Base-by-base conservation (phyloP, 2,113 vertebrate genomes). In the Eublepharis macularius region DNA sequence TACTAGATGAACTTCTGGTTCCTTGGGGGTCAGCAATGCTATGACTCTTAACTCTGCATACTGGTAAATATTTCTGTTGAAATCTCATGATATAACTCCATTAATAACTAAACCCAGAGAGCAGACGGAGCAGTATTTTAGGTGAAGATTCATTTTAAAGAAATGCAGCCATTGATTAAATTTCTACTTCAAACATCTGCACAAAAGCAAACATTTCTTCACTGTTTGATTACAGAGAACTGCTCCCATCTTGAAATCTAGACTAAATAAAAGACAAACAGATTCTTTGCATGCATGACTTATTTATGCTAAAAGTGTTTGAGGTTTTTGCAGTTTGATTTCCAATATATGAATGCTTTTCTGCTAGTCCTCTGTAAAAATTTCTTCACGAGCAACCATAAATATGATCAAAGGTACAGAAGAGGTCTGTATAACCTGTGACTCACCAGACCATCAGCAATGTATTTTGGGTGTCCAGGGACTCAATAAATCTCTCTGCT, bases 281-380 rank as follows among this genome's bases (percentile, higher is more conserved):
- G 2, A 57, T 51, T 49, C 21, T 36, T 24, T 54, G 74, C 49
- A 39, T 54, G 36, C 17, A 36, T 32, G 17, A 21, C 57, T 83
- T 43, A 14, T 47, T 21, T 84, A 60, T 32, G 39, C 45, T 66
- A 32, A 66, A 79, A 39, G 16, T 32, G 7, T 72, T 80, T 34
- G 24, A 73, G 60, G 41, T 79, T 29, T 51, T 73, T 73, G 41
- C 68, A 41, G 32, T 29, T 82, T 39, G 6, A n/a, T 26, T 65
- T 83, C n/a, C 69, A 79, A 72, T 60, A 76, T 45, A 90, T 76
- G 0, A 81, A 87, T 2, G 16, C 66, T 0, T 72, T 70, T 13
- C 10, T 85, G 0, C 26, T 43, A 5, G 24, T 83, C 24, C 41
- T 57, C 6, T 75, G 11, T 45, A n/a, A 76, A 86, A 0, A 0